These are phyloP conservation scores for Pipra filicauda DNA, from an alignment of 2,113 vertebrate genomes.

Conservation along the genomic window DNA sequence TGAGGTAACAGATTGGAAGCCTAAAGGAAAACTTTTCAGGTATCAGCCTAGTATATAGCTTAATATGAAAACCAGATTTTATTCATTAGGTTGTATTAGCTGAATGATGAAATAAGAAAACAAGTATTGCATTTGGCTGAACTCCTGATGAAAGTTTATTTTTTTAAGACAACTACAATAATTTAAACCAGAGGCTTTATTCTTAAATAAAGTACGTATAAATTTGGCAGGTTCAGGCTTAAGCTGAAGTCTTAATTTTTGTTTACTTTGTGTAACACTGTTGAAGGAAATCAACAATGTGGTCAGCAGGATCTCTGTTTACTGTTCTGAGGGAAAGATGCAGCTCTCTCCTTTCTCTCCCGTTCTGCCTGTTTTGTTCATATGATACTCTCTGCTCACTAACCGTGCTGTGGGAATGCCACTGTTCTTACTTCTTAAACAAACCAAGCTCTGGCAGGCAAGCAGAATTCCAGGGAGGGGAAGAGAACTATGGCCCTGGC, in stretches of 20 bases:
- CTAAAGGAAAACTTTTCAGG: background rate
- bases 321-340: background rate
- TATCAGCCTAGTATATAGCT: background rate
- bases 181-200: background rate
- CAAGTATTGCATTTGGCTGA: background rate
- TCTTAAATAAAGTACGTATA: background rate
- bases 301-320: background rate
- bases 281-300: background rate
- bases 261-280: background rate
- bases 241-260: background rate
- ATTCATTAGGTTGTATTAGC: background rate
- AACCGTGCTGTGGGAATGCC: background rate
- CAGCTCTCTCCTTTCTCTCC: background rate
- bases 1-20: background rate
- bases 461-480: background rate
- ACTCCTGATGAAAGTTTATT: background rate
- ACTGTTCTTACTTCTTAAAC: background rate
- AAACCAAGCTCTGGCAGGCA: background rate
- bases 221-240: background rate
- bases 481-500: background rate
- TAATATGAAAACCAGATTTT: background rate
- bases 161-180: background rate
- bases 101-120: background rate
- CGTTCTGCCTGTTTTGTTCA: background rate
- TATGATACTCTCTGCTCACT: background rate